Base-by-base conservation (phyloP, 1,140 invertebrate species). In the Plodia interpunctella region DNA sequence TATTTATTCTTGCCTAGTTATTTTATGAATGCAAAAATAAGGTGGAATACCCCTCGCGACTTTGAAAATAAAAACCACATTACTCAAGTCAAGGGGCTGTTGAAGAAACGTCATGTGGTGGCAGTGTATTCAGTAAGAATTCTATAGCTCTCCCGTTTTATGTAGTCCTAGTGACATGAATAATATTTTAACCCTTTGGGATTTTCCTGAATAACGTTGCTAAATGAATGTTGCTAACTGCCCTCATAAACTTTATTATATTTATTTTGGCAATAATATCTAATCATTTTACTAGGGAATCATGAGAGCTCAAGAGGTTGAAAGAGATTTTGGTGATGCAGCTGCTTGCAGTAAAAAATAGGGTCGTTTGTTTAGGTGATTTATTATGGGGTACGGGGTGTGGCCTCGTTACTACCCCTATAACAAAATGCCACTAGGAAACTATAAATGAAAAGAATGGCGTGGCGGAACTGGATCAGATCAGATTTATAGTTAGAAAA, bases 1-100 rank as follows among this genome's bases (percentile, higher is more conserved):
- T 58, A 52, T 59, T 58, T 38, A 58, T 63, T 38, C 17, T 44
- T 35, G 20, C 65, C 60, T 67, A 60, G 61, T 67, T 60, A 54
- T 17, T 35, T 18, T 17, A 67, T 44, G 38, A 44, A 44, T 15
- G 38, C 15, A 44, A 44, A 44, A 44, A 44, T 8, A 15, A 15
- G 13, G 38, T n/a, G 3, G 10, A 44, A 44, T 15, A 44, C 15
- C n/a, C 38, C 38, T 44, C 13, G 38, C 38, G n/a, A 15, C 5
- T 6, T 44, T 44, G 38, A 44, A 44, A 13, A 44, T 44, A 44
- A 44, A 44, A 32, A 32, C 30, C 30, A 9, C 30, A 32, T 32
- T 32, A 32, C 30, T 32, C 30, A 32, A 44, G 38, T 44, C 38
- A 44, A 44, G 38, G 38, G 38, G 38, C 38, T 44, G n/a, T 44